Conservation (phyloP, 1,140 invertebrate species). For the Trigoniulus corallinus region DNA sequence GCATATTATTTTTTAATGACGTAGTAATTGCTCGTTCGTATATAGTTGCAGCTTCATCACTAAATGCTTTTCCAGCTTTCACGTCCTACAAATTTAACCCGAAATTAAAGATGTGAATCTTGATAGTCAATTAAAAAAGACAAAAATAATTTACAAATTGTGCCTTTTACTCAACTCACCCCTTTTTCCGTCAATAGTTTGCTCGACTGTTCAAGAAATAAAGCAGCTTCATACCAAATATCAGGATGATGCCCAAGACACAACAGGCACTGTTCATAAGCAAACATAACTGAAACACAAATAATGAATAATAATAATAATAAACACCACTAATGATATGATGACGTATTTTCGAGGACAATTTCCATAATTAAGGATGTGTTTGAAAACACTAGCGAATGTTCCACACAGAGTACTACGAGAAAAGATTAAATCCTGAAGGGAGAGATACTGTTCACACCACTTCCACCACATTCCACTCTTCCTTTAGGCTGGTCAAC, state of each 20-base stretch:
- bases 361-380: no score
- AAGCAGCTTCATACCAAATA: slow-evolving; percentile 96
- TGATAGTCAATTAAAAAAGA: no score
- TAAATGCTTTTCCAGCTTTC: slow-evolving; percentile 74
- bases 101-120: not conserved
- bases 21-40: slow-evolving; percentile 77
- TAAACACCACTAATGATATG: no score
- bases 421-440: no score
- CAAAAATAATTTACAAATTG: not conserved
- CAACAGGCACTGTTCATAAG: slow-evolving; percentile 91
- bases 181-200: slow-evolving; percentile 88
- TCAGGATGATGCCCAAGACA: slow-evolving; percentile 95
- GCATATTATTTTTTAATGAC: slow-evolving; percentile 73
- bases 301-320: slow-evolving; percentile 5
- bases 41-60: slow-evolving; percentile 82
- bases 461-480: no score
- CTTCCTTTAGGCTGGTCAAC: no score
- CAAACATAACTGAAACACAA: slow-evolving; percentile 70
- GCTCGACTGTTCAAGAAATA: slow-evolving; percentile 85
- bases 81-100: slow-evolving; percentile 46
- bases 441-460: no score
- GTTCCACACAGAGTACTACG: no score
- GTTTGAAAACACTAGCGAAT: no score
- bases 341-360: no score
- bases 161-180: slow-evolving; percentile 30